Evolutionary conservation across 2,797 vertebrate species (phyloP), one percentile per base, ranked within the genome.

Genomic region (Cottoperca gobio): DNA sequence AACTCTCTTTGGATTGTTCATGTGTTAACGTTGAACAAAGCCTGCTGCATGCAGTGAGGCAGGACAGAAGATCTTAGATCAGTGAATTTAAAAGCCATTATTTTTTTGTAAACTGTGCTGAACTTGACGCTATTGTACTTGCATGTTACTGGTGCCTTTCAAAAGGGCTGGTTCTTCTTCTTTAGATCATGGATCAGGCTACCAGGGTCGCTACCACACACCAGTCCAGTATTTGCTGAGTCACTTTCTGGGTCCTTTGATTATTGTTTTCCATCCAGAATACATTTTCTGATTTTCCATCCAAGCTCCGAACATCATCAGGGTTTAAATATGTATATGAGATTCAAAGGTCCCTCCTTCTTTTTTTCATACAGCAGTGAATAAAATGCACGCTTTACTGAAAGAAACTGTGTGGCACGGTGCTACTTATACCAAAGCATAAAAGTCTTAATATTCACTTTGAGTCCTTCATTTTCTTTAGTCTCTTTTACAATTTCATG

Each of bases 361-460:
- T 69, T 60, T 78, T 84, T 79, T 67, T 77, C 43, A 69, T 69
- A 79, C 82, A 85, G 73, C 89, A 71, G 82, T 79, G 77, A 92
- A 91, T 92, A 89, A 90, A 92, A 86, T 53, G 70, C 60, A 66
- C 68, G 79, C 85, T 88, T 90, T 85, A 76, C 60, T 85, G 71
- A 88, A 84, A 79, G 26, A 86, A 86, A 85, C 85, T 83, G 81
- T 87, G 87, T 90, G 87, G 81, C 69, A 86, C 80, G 89, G 92
- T 91, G 90, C 89, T 93, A 91, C 86, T 89, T 91, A 81, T 77
- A 89, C 87, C 90, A 84, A 89, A 84, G 76, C 61, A 69, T 76
- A 19, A 77, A 66, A 12, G 43, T 70, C 53, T 63, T 71, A 77
- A 49, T 50, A 37, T 74, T 66, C 67, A 60, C 67, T 82, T 53